phyloP scores from a whole-genome alignment of 2,888 invertebrate genomes.

The Rhyacophila evoluta region DNA sequence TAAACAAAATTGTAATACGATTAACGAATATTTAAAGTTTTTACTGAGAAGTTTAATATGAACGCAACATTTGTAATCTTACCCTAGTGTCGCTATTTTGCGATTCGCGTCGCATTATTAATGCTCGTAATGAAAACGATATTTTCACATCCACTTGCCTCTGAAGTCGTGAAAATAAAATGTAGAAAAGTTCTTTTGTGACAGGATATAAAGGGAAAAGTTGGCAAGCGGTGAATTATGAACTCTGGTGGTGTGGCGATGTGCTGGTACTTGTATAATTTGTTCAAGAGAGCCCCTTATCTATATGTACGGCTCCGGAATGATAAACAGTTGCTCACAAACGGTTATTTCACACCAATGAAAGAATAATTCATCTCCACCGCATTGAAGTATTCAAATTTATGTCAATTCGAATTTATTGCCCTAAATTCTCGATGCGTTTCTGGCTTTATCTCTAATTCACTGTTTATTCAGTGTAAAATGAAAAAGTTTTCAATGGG shows the following conservation, averaged over 20 bases:
- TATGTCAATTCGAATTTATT: conserved; percentile 26
- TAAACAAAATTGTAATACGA: too few relatives aligned
- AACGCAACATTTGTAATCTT: neutral
- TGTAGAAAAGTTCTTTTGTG: conserved; percentile 33
- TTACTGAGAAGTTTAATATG: neutral
- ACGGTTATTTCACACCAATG: conserved; percentile 35
- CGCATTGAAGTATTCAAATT: conserved; percentile 29
- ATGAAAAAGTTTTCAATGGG: conserved; percentile 11
- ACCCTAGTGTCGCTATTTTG: neutral
- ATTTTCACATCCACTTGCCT: conserved; percentile 41
- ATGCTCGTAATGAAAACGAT: conserved; percentile 44
- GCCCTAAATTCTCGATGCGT: neutral
- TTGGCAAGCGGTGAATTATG: conserved; percentile 45
- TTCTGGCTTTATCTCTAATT: conserved; percentile 6
- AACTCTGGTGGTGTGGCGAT: conserved; percentile 32
- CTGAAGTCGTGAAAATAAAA: conserved; percentile 36
- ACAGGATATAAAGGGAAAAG: conserved; percentile 41
- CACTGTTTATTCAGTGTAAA: neutral
- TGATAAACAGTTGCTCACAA: conserved; percentile 45
- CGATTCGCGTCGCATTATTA: conserved; percentile 11
- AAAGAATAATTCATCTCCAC: conserved; percentile 15
- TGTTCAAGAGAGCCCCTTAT: conserved; percentile 45
- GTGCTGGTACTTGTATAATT: conserved; percentile 43
- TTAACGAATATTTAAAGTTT: too few relatives aligned
- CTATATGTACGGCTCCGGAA: conserved; percentile 31